Percentiles rank a stretch among this genome's conserved stretches.
Conservation (phyloP, 1,140 invertebrate species). For the Caenorhabditis inopinata region DNA sequence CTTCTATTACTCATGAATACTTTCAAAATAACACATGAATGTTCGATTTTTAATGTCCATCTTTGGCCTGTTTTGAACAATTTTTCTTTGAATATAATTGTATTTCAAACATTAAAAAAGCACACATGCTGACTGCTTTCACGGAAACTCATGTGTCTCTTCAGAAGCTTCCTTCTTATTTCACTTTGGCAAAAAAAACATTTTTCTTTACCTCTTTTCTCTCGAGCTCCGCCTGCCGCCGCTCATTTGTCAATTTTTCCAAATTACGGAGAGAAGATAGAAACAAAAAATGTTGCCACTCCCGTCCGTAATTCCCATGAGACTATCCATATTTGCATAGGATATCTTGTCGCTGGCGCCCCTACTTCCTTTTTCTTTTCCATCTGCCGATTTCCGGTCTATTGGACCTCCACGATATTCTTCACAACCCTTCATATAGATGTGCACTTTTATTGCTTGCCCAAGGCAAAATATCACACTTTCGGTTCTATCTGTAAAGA, state of each 20-base stretch:
- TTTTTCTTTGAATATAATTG: no score
- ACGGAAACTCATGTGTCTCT: no score
- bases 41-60: no score
- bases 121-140: no score
- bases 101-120: no score
- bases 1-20: no score
- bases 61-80: no score
- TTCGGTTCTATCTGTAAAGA: background rate
- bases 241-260: constrained; percentile 31
- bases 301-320: constrained; percentile 1
- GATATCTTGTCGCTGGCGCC: constrained; percentile 15
- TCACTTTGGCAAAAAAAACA: constrained; percentile 14
- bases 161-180: background rate
- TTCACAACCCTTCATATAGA: background rate
- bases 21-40: no score
- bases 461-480: constrained; percentile 5
- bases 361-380: background rate
- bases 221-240: background rate
- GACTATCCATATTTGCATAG: constrained; percentile 25
- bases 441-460: constrained; percentile 12
- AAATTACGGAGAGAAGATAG: constrained; percentile 11
- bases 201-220: background rate
- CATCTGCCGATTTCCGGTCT: constrained; percentile 22
- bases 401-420: background rate
- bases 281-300: background rate